A percentile compares a stretch with the other conserved stretches of the same genome.
These are phyloP conservation scores for Uloborus plumipes DNA, from an alignment of 2,888 invertebrate species.

Conservation along the genomic window DNA sequence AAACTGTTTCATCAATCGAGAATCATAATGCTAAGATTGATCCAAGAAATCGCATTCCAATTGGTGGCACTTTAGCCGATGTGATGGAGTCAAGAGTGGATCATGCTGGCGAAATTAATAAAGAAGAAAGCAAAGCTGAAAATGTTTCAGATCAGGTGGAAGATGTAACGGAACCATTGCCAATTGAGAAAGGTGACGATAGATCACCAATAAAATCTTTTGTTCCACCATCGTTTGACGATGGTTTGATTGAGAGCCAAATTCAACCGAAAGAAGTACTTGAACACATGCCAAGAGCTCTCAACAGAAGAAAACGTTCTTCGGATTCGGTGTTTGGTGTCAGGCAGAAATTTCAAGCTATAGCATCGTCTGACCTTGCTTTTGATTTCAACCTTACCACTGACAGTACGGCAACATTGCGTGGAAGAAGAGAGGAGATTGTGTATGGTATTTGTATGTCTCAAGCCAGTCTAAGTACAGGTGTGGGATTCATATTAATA, in stretches of 20 bases:
- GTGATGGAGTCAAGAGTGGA: neutral
- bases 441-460: conserved; percentile 60
- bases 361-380: conserved; percentile 52
- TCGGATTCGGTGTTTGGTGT: conserved; percentile 57
- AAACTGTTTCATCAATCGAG: neutral
- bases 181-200: no score
- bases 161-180: no score
- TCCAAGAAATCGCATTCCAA: neutral
- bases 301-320: conserved; percentile 29
- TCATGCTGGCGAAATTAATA: neutral
- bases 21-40: neutral
- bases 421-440: conserved; percentile 47
- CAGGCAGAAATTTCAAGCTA: conserved; percentile 50
- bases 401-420: conserved; percentile 23
- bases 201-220: neutral
- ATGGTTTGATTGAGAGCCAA: neutral
- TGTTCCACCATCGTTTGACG: conserved; percentile 32
- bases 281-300: conserved; percentile 29
- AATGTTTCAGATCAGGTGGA: no score
- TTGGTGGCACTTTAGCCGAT: neutral
- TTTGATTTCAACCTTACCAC: conserved; percentile 45
- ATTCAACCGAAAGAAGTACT: no score
- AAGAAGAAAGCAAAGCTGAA: neutral
- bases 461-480: conserved; percentile 39
- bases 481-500: conserved; percentile 43